Evolutionary conservation across 1,140 invertebrate species (phyloP).

Genomic region (Procambarus clarkii): DNA sequence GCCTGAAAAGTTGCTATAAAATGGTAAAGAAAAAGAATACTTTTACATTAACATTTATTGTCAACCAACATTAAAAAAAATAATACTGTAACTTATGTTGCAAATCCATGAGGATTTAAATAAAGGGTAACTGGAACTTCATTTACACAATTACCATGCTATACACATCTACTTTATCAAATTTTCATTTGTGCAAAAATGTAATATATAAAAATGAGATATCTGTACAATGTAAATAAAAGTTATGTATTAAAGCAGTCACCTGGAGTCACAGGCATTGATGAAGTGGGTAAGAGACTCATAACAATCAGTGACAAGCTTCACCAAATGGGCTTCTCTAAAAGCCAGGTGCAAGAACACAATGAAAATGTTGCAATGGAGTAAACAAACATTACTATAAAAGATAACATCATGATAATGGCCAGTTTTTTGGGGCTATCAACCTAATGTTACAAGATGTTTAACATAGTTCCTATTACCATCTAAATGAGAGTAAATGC

Average conservation of each 20-base stretch:
- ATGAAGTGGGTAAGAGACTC: neutral
- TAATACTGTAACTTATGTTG: neutral
- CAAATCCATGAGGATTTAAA: neutral
- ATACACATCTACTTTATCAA: neutral
- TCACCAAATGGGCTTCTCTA: too few relatives aligned
- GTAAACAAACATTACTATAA: too few relatives aligned
- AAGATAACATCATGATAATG: too few relatives aligned
- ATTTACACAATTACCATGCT: neutral
- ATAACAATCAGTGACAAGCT: too few relatives aligned
- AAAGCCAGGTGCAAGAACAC: too few relatives aligned
- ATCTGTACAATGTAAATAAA: neutral
- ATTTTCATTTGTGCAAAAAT: neutral
- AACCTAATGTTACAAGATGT: too few relatives aligned
- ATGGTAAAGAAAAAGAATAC: neutral
- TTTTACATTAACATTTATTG: neutral
- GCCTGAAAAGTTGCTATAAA: too few relatives aligned
- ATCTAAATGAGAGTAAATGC: too few relatives aligned
- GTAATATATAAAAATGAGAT: neutral
- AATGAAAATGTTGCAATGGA: too few relatives aligned
- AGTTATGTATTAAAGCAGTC: neutral
- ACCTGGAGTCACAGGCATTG: neutral
- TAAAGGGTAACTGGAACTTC: neutral
- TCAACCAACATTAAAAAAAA: constrained; percentile 5
- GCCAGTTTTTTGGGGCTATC: too few relatives aligned
- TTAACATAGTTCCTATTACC: too few relatives aligned